These are phyloP conservation scores for Pseudomyrmex flavicornis DNA, from an alignment of 1,140 invertebrate species.

Conservation along the genomic window DNA sequence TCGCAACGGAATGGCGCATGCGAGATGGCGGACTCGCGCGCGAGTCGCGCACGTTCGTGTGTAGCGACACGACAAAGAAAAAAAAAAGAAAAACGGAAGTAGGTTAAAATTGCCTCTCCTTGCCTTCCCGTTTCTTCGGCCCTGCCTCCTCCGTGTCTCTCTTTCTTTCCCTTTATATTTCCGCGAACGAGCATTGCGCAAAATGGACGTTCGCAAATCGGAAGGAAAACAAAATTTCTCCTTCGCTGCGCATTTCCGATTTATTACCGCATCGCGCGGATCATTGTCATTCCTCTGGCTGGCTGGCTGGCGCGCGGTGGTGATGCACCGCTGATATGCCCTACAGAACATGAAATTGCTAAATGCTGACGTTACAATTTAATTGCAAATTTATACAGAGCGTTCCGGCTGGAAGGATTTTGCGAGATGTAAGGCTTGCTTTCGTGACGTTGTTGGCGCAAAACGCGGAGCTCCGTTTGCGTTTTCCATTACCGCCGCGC, in stretches of 20 bases:
- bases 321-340: not conserved
- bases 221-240: conserved; percentile 42
- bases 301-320: not conserved
- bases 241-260: conserved; percentile 25
- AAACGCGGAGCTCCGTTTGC: not conserved
- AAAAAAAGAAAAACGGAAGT: conserved; percentile 37
- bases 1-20: not conserved
- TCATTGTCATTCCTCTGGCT: not conserved
- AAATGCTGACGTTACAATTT: conserved; percentile 27
- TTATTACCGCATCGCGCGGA: conserved; percentile 18
- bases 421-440: not conserved
- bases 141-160: too few species aligned
- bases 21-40: not conserved
- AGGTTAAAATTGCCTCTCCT: conserved; percentile 37
- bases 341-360: conserved; percentile 2
- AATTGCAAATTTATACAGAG: conserved; percentile 41
- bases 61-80: conserved; percentile 35
- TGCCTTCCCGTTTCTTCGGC: not conserved
- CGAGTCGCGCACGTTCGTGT: not conserved
- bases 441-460: not conserved
- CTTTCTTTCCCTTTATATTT: not conserved
- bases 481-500: not conserved
- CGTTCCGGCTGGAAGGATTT: not conserved
- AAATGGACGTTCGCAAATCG: conserved; percentile 42
- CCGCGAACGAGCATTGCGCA: conserved; percentile 21